These are phyloP conservation scores for Pontoporia blainvillei DNA, from an alignment of 2,113 vertebrate species.

Conservation along the genomic window DNA sequence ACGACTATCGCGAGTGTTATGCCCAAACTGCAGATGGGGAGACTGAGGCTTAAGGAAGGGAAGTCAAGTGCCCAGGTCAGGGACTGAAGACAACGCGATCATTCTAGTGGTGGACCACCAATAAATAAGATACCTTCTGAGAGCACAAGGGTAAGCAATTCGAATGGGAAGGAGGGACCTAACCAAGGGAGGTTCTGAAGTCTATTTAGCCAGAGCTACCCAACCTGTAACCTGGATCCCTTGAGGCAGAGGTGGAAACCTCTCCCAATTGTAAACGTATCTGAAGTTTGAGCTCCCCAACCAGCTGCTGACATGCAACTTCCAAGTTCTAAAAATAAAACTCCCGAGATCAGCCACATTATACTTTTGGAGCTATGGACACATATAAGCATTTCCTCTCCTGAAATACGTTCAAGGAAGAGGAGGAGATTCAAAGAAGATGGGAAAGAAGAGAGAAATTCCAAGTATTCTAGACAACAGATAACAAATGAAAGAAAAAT, in stretches of 20 bases:
- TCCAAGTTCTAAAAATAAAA: constrained; percentile 62
- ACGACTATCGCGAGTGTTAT: not conserved
- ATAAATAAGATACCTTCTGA: not conserved
- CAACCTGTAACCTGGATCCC: not conserved
- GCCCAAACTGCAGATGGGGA: not conserved
- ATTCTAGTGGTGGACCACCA: not conserved
- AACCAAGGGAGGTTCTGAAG: not conserved
- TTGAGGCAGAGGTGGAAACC: not conserved
- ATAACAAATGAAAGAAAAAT: not conserved
- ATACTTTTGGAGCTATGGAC: not conserved
- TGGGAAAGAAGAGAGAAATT: not conserved
- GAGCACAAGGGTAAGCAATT: not conserved
- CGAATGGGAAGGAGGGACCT: not conserved
- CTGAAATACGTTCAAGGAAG: not conserved
- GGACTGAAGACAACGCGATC: not conserved
- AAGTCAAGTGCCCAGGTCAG: not conserved
- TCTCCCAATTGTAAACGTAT: not conserved
- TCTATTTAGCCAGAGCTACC: not conserved
- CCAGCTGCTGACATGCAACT: not conserved
- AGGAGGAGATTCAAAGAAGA: not conserved
- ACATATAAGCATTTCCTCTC: constrained; percentile 31
- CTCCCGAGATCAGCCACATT: not conserved
- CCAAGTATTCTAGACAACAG: not conserved
- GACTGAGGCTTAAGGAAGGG: not conserved
- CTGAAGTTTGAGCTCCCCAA: constrained; percentile 18